A percentile compares a stretch with the other conserved stretches of the same genome.
These are phyloP conservation scores for Brienomyrus brachyistius DNA, from an alignment of 2,113 vertebrate species.

Conservation along the genomic window DNA sequence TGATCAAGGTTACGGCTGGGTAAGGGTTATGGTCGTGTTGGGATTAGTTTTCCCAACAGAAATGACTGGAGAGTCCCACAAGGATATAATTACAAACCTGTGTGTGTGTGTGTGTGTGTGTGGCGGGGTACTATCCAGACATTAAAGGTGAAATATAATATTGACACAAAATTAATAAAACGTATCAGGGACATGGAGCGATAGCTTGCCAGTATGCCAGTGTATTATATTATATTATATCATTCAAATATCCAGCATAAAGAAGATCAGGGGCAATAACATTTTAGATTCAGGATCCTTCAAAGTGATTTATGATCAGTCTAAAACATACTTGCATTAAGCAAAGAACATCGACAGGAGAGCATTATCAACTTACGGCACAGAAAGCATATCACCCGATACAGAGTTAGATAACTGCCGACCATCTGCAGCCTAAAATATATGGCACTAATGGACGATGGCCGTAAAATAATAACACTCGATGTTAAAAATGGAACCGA, in stretches of 20 bases:
- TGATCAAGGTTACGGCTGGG: not conserved
- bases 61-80: too few relatives aligned
- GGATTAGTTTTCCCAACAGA: too few relatives aligned
- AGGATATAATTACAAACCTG: not conserved
- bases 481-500: not conserved
- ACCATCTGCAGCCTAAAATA: not conserved
- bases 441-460: not conserved
- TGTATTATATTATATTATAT: not conserved
- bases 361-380: not conserved
- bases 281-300: not conserved
- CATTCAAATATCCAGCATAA: not conserved
- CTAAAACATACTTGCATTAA: not conserved
- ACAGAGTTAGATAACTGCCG: not conserved
- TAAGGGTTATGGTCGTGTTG: not conserved
- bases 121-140: not conserved
- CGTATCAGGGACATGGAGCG: not conserved
- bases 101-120: not conserved
- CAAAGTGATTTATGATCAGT: not conserved
- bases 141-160: not conserved
- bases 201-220: not conserved
- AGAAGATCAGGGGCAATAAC: not conserved
- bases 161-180: not conserved
- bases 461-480: not conserved
- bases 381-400: not conserved
- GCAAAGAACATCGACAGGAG: not conserved